A percentile compares a stretch with the other conserved stretches of the same genome.
These are phyloP conservation scores for Denticeps clupeoides DNA, from an alignment of 2,797 vertebrate genomes.

Conservation along the genomic window DNA sequence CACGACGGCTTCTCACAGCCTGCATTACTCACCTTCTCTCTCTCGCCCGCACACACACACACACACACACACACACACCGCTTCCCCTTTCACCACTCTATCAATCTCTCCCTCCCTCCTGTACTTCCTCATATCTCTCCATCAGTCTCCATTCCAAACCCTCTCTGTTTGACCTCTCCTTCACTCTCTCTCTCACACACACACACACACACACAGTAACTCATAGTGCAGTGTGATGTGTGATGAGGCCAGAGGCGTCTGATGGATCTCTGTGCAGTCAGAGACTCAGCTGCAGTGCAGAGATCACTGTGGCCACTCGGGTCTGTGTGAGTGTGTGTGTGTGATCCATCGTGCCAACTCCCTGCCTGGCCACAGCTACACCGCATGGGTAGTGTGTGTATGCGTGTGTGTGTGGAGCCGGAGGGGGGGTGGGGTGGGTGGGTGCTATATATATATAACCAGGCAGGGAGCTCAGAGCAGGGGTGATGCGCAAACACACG, in stretches of 20 bases:
- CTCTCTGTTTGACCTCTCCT: slow-evolving; percentile 4
- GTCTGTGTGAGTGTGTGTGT: background rate
- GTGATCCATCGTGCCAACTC: background rate
- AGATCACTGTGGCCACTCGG: slow-evolving; percentile 1
- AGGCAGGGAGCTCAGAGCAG: background rate
- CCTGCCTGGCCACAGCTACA: background rate
- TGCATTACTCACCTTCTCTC: slow-evolving; percentile 16
- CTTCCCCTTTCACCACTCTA: slow-evolving; percentile 17
- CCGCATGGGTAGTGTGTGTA: background rate
- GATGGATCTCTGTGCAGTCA: background rate
- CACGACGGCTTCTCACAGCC: slow-evolving; percentile 24
- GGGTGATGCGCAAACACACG: background rate
- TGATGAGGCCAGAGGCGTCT: background rate
- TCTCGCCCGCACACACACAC: slow-evolving; percentile 26
- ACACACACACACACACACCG: slow-evolving; percentile 8
- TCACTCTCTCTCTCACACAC: slow-evolving; percentile 15
- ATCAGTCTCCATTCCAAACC: slow-evolving; percentile 22
- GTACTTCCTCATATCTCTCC: too few relatives aligned
- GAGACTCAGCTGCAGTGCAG: slow-evolving; percentile 16
- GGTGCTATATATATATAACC: slow-evolving; percentile 14
- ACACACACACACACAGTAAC: slow-evolving; percentile 8
- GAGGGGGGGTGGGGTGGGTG: too few relatives aligned
- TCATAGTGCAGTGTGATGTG: background rate
- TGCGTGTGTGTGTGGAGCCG: background rate
- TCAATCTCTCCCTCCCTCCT: slow-evolving; percentile 14